phyloP scores from a whole-genome alignment of 2,888 invertebrate species.

The Steinernema carpocapsae region DNA sequence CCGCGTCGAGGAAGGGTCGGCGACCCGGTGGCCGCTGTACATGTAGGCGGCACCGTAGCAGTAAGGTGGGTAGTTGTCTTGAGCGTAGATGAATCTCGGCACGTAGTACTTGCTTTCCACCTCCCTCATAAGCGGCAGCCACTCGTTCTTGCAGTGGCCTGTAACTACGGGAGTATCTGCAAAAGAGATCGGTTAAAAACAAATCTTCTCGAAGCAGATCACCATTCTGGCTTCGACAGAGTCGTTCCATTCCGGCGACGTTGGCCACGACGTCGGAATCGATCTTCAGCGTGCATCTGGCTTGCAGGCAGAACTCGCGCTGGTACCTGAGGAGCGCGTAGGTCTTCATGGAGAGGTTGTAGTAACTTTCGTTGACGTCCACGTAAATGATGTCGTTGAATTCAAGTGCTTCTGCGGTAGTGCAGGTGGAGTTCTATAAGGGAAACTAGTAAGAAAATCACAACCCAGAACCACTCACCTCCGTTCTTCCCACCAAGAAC shows the following conservation, averaged over 20 bases:
- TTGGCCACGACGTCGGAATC: constrained; percentile 44
- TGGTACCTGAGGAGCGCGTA: constrained; percentile 51
- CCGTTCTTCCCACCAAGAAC: constrained; percentile 48
- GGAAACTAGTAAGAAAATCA: too few species aligned
- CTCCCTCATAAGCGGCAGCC: not conserved
- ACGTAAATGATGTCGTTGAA: constrained; percentile 47
- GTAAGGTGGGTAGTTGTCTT: not conserved
- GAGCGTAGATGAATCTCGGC: not conserved
- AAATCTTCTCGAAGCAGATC: not conserved
- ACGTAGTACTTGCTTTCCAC: constrained; percentile 5
- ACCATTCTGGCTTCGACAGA: not conserved
- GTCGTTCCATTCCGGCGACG: not conserved
- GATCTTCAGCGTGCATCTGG: constrained; percentile 49
- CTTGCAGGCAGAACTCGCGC: constrained; percentile 37
- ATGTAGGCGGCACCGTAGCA: constrained; percentile 4
- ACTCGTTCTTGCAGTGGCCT: not conserved
- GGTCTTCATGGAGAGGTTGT: constrained; percentile 51
- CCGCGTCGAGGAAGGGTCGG: not conserved
- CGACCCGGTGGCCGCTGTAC: not conserved
- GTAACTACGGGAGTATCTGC: not conserved
- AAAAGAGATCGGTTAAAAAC: not conserved
- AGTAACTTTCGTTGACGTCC: constrained; percentile 49
- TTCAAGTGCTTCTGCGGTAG: constrained; percentile 37
- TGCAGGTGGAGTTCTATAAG: too few species aligned
- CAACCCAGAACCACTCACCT: constrained; percentile 13